Evolutionary conservation across 2,888 invertebrate species (phyloP).

Genomic region (Neoaliturus tenellus): DNA sequence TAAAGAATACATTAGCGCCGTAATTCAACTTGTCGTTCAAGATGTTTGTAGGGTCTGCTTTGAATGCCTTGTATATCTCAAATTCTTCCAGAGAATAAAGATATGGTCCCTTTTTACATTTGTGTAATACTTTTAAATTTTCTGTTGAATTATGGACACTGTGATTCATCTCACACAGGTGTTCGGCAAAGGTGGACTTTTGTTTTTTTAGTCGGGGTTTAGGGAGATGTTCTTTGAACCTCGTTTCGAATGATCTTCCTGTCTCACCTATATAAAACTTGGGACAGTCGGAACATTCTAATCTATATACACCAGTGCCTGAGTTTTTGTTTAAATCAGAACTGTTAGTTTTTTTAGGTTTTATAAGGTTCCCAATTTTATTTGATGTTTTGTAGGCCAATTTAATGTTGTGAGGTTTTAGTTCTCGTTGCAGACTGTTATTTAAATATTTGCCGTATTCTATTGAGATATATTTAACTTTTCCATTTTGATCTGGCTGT

Average conservation of each 20-base stretch:
- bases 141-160: not conserved
- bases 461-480: not conserved
- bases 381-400: not conserved
- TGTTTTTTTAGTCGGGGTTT: not conserved
- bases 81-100: too few relatives aligned
- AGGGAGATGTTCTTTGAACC: conserved; percentile 5
- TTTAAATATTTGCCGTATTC: not conserved
- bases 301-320: not conserved
- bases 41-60: too few relatives aligned
- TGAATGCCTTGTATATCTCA: too few relatives aligned
- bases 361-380: not conserved
- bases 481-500: not conserved
- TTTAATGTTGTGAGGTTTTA: not conserved
- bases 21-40: too few relatives aligned
- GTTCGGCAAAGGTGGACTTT: conserved; percentile 11
- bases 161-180: not conserved
- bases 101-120: too few relatives aligned
- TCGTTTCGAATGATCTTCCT: conserved; percentile 6
- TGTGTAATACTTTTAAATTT: too few relatives aligned
- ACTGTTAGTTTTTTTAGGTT: not conserved
- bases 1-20: too few relatives aligned
- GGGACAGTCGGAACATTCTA: not conserved
- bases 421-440: not conserved
- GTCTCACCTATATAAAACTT: conserved; percentile 31
- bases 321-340: not conserved